Evolutionary conservation across 2,797 vertebrate genomes (phyloP).

Genomic region (Corythornis leucogaster): DNA sequence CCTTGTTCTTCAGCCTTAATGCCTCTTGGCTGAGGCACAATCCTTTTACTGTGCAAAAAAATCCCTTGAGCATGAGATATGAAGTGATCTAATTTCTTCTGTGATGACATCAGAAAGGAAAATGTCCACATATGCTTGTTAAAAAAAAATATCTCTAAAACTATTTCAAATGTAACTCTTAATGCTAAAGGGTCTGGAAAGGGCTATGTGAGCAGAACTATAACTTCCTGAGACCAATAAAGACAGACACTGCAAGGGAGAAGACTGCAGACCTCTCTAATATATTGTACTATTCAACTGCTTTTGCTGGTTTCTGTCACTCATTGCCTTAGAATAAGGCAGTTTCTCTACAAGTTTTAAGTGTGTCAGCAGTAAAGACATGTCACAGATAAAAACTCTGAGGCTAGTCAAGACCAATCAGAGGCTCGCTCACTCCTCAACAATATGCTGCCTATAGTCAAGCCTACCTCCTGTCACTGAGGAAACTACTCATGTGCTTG

Average conservation of each 20-base stretch:
- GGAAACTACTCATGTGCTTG: not conserved
- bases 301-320: not conserved
- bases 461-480: slow-evolving; percentile 44
- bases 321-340: not conserved
- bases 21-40: not conserved
- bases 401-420: not conserved
- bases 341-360: not conserved
- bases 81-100: not conserved
- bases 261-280: not conserved
- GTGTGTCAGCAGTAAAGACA: not conserved
- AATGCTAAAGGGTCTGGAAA: not conserved
- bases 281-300: not conserved
- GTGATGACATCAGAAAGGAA: not conserved
- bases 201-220: not conserved
- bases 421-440: slow-evolving; percentile 16
- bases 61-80: not conserved
- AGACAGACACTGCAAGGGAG: not conserved
- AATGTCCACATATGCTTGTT: not conserved
- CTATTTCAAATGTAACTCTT: not conserved
- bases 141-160: not conserved
- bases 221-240: not conserved
- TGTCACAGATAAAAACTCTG: not conserved
- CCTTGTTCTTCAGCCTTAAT: not conserved
- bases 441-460: slow-evolving; percentile 13
- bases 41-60: not conserved